Percentiles rank a stretch among this genome's conserved stretches.
Conservation (phyloP, 2,888 invertebrate genomes). For the Polyommatus icarus region DNA sequence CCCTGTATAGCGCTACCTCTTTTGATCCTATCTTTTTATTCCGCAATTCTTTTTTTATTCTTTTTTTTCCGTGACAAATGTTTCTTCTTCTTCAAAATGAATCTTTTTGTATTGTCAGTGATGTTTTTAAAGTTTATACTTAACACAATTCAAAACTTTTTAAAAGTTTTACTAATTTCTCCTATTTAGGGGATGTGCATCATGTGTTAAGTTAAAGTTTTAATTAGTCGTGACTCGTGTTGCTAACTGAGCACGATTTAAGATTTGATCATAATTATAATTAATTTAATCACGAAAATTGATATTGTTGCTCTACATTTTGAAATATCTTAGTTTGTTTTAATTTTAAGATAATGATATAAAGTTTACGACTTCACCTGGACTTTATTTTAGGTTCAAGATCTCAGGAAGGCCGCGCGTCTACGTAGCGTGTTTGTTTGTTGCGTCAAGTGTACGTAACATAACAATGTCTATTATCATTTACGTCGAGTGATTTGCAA, state of each 20-base stretch:
- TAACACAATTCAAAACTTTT: background rate
- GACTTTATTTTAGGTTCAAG: slow-evolving; percentile 14
- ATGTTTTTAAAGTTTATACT: background rate
- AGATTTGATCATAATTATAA: background rate
- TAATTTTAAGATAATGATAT: background rate
- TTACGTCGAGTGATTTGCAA: background rate
- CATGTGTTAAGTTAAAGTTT: background rate
- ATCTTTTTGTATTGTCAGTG: background rate
- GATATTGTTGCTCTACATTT: background rate
- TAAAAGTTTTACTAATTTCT: too few species aligned
- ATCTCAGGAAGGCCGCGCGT: slow-evolving; percentile 4
- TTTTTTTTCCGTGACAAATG: background rate
- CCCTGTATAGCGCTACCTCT: slow-evolving; percentile 30
- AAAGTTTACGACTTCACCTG: background rate
- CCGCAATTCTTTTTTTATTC: background rate
- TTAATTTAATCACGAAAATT: background rate
- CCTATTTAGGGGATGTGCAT: too few species aligned
- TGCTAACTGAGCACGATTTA: too few species aligned
- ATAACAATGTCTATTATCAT: slow-evolving; percentile 13
- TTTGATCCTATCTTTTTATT: slow-evolving; percentile 12
- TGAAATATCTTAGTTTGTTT: background rate
- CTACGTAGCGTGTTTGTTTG: background rate
- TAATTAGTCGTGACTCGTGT: background rate
- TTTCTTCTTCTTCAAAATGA: background rate
- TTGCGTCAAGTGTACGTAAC: slow-evolving; percentile 18